A percentile compares a stretch with the other conserved stretches of the same genome.
phyloP scores from a whole-genome alignment of 2,113 vertebrate species.

The Salvelinus namaycush region DNA sequence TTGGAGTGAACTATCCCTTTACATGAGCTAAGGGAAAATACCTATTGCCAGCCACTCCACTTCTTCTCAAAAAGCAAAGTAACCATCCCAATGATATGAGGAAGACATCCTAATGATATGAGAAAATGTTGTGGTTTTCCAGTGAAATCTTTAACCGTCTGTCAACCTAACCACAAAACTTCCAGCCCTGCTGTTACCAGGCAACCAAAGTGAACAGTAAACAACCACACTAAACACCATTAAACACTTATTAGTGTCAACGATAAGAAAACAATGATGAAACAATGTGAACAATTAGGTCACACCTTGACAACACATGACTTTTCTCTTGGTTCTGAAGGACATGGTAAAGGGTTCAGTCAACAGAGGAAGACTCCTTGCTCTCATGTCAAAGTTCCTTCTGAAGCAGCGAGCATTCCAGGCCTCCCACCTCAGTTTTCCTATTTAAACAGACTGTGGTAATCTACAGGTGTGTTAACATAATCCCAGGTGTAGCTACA shows the following conservation, averaged over 20 bases:
- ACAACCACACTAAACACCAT: background rate
- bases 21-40: background rate
- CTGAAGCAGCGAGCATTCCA: background rate
- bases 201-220: background rate
- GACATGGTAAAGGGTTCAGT: background rate
- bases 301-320: background rate
- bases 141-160: no score
- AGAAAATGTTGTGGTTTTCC: no score
- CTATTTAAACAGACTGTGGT: background rate
- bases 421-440: background rate
- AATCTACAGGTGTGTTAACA: conserved; percentile 11
- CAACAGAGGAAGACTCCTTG: background rate
- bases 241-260: background rate
- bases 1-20: background rate
- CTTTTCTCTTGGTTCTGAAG: background rate
- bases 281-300: background rate
- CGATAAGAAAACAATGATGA: background rate
- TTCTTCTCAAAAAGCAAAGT: background rate
- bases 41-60: background rate
- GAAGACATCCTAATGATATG: no score
- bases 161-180: no score
- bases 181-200: no score
- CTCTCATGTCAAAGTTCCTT: background rate
- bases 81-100: background rate
- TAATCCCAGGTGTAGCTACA: conserved; percentile 14